Conservation (phyloP, 2,888 invertebrate species). For the Andrena camellia region DNA sequence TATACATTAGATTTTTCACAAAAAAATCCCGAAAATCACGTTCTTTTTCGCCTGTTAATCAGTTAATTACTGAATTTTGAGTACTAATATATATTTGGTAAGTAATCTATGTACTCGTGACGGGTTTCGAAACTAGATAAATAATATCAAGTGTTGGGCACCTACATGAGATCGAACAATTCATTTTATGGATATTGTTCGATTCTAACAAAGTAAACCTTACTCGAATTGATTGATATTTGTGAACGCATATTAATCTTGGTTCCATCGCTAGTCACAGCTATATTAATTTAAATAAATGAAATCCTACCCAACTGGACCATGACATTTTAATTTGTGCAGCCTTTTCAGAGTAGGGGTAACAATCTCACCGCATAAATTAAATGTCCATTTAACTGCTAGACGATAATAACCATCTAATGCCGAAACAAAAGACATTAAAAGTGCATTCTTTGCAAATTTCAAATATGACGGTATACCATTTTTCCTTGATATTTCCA, state of each 20-base stretch:
- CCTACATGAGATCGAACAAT: too few species aligned
- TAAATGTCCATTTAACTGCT: slow-evolving; percentile 95
- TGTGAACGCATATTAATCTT: neutral
- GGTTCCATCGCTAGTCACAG: too few species aligned
- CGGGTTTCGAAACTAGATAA: too few species aligned
- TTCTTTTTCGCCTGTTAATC: too few species aligned
- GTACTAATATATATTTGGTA: too few species aligned
- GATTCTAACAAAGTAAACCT: neutral
- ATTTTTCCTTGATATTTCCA: slow-evolving; percentile 91
- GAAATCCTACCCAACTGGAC: slow-evolving; percentile 92
- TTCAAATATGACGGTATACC: slow-evolving; percentile 92
- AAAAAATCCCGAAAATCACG: too few species aligned
- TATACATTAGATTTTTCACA: too few species aligned
- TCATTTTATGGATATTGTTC: too few species aligned
- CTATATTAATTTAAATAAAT: slow-evolving; percentile 12
- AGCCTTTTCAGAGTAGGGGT: slow-evolving; percentile 92
- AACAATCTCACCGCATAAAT: slow-evolving; percentile 92
- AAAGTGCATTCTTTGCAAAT: slow-evolving; percentile 88
- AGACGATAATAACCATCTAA: slow-evolving; percentile 94
- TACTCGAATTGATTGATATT: neutral
- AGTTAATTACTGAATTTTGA: too few species aligned
- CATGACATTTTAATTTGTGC: slow-evolving; percentile 92
- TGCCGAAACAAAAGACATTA: slow-evolving; percentile 93
- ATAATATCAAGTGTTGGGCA: too few species aligned
- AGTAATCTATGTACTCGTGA: too few species aligned